These are phyloP conservation scores for Taenioides sp. DNA, from an alignment of 2,797 vertebrate genomes.

Conservation along the genomic window DNA sequence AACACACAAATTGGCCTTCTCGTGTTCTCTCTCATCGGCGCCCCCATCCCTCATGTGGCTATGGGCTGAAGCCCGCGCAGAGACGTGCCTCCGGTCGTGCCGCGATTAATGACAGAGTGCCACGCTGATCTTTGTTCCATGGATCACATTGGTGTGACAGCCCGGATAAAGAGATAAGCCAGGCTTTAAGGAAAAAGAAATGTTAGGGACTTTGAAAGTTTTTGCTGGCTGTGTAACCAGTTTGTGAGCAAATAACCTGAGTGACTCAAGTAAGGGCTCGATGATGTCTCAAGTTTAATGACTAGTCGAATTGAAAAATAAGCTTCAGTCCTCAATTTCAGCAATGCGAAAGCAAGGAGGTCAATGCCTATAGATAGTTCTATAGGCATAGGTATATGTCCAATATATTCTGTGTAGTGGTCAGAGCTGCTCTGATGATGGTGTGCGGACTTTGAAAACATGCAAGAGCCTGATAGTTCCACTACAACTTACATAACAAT, in stretches of 20 bases:
- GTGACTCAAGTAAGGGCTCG: neutral
- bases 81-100: conserved; percentile 70
- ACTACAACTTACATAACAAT: too few species aligned
- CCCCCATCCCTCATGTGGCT: conserved; percentile 69
- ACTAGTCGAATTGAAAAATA: too few species aligned
- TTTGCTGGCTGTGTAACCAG: too few species aligned
- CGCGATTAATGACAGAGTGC: conserved; percentile 70
- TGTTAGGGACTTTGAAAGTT: neutral
- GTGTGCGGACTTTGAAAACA: neutral
- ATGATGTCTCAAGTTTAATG: neutral
- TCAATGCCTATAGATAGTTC: too few species aligned
- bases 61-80: conserved; percentile 54
- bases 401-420: too few species aligned
- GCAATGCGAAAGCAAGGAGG: too few species aligned
- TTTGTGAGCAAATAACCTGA: neutral
- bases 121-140: conserved; percentile 50
- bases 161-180: neutral
- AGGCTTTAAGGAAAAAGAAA: neutral
- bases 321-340: too few species aligned
- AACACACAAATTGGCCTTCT: conserved; percentile 80
- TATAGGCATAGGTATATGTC: too few species aligned
- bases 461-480: neutral
- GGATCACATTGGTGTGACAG: conserved; percentile 29
- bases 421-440: neutral
- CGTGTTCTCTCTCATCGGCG: conserved; percentile 51